Conservation (phyloP, 2,888 invertebrate genomes). For the Petrolisthes manimaculis region DNA sequence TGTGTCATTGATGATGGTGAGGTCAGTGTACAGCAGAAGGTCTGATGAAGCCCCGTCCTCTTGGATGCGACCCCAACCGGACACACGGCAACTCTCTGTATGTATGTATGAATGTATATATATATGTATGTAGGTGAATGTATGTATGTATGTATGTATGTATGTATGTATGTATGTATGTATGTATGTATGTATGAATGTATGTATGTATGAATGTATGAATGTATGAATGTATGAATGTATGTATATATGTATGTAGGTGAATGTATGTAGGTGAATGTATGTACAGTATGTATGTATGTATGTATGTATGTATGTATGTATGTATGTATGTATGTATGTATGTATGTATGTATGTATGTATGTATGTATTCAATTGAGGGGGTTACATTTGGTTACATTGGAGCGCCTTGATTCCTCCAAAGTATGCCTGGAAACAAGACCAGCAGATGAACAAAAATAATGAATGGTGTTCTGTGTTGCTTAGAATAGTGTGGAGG, state of each 20-base stretch:
- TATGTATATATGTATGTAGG: neutral
- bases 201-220: constrained; percentile 17
- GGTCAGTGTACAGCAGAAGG: constrained; percentile 11
- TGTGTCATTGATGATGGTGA: constrained; percentile 25
- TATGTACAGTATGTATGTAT: neutral
- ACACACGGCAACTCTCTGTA: constrained; percentile 31
- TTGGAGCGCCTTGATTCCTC: no score
- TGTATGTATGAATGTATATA: neutral
- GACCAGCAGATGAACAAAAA: no score
- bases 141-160: no score
- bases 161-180: neutral
- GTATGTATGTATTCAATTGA: no score
- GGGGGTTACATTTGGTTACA: no score
- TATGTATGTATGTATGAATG: constrained; percentile 11
- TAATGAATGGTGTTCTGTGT: no score
- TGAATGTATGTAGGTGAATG: neutral
- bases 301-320: neutral
- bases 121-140: neutral
- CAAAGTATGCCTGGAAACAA: no score
- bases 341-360: no score
- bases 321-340: constrained; percentile 11
- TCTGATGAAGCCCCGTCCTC: constrained; percentile 18
- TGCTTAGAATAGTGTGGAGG: no score
- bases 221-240: constrained; percentile 9
- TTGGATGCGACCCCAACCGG: constrained; percentile 33